Conservation (phyloP, 2,113 vertebrate species). For the Mustela lutreola region DNA sequence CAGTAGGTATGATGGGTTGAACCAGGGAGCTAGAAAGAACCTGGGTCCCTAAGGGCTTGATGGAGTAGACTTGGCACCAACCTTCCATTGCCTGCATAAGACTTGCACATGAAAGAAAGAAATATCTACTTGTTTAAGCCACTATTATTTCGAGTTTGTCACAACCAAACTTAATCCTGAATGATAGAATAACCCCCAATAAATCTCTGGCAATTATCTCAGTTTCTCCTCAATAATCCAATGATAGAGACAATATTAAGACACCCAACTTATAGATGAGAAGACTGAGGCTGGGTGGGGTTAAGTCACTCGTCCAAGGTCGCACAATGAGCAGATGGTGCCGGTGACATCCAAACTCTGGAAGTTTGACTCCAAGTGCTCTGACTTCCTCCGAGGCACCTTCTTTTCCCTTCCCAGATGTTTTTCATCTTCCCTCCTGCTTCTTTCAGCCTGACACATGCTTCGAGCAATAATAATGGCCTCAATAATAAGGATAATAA, state of each 20-base stretch:
- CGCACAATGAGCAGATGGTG: not conserved
- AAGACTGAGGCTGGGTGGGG: not conserved
- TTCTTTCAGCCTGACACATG: slow-evolving; percentile 36
- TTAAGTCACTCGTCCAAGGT: not conserved
- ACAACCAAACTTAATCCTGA: not conserved
- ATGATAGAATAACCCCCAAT: not conserved
- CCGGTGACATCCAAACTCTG: not conserved
- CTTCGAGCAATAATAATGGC: slow-evolving; percentile 59
- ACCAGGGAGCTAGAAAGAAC: not conserved
- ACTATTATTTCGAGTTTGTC: not conserved
- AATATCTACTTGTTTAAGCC: not conserved
- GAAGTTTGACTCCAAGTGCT: not conserved
- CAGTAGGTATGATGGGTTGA: not conserved
- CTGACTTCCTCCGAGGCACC: not conserved
- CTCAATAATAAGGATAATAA: slow-evolving; percentile 65
- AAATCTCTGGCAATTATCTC: not conserved
- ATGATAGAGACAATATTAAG: not conserved
- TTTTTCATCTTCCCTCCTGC: not conserved
- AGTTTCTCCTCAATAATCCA: not conserved
- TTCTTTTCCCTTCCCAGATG: not conserved
- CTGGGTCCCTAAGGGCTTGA: not conserved
- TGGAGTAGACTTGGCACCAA: not conserved
- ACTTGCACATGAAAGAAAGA: not conserved
- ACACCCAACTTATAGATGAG: not conserved
- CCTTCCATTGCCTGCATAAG: not conserved